Conservation (phyloP, 2,888 invertebrate genomes). For the Fabriciana adippe region DNA sequence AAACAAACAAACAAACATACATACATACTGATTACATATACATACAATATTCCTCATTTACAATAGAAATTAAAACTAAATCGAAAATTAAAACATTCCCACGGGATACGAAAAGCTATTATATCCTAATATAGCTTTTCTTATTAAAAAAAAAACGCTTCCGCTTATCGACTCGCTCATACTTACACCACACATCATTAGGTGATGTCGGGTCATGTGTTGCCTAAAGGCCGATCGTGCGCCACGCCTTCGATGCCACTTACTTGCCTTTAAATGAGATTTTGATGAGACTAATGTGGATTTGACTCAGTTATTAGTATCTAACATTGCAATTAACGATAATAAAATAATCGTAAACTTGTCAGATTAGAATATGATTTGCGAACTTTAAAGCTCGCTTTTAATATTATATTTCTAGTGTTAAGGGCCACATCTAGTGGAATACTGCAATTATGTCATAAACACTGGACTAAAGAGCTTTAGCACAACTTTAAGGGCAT, state of each 20-base stretch:
- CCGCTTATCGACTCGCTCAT: slow-evolving; percentile 9
- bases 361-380: background rate
- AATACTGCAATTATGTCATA: background rate
- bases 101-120: no score
- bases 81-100: no score
- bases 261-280: slow-evolving; percentile 24
- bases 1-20: no score
- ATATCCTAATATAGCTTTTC: no score
- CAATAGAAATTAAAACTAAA: no score
- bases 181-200: slow-evolving; percentile 20
- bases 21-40: no score
- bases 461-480: no score
- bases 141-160: background rate
- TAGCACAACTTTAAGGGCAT: no score
- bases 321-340: slow-evolving; percentile 19
- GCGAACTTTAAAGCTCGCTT: background rate
- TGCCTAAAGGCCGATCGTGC: slow-evolving; percentile 38
- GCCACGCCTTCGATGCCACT: slow-evolving; percentile 37
- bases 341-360: slow-evolving; percentile 12
- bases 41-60: no score
- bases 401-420: slow-evolving; percentile 7
- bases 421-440: background rate
- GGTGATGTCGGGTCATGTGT: slow-evolving; percentile 23
- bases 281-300: slow-evolving; percentile 8
- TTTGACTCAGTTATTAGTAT: slow-evolving; percentile 2